Base-by-base conservation (phyloP, 2,113 vertebrate species). In the Coreoperca whiteheadi region DNA sequence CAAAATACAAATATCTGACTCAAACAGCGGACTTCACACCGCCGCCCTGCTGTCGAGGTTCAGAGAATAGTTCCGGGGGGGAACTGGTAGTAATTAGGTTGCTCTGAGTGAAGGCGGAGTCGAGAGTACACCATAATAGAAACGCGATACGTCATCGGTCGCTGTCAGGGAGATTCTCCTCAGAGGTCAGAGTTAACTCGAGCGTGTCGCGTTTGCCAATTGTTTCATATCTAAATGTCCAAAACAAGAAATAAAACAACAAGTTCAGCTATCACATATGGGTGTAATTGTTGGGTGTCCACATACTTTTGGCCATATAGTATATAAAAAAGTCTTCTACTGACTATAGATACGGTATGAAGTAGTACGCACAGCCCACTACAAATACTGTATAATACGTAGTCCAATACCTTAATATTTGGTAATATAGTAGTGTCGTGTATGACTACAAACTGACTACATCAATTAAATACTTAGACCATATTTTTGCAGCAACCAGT, bases 1-100 rank as follows among this genome's bases (percentile, higher is more conserved):
- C 18, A 64, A 79, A 78, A 83, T 10, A 78, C 69, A 81, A 85
- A 89, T 4, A 82, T 48, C 43, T 23, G 82, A 25, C 75, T 85
- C 78, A 78, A 78, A 87, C 67, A 2, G 71, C 6, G 34, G 53
- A 46, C 79, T 70, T 70, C 37, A 46, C 60, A 28, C 51, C 7
- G 5, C 16, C 43, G 20, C 6, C 77, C 72, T 12, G 61, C 69
- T 57, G 81, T 46, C 20, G 12, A 14, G 37, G 73, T 9, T 67
- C 64, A 77, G 28, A 50, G 48, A 18, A 64, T 8, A 32, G 64
- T n/a, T 84, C 65, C 25, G 57, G 67, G 51, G 67, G 51, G 74
- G 32, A 77, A 41, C 51, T 34, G 71, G 8, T 82, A 68, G 8
- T 74, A 66, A 90, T 79, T 61, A 84, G 77, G 48, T 30, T 57